phyloP scores from a whole-genome alignment of 2,888 invertebrate species.

The Cheilosia pagana region DNA sequence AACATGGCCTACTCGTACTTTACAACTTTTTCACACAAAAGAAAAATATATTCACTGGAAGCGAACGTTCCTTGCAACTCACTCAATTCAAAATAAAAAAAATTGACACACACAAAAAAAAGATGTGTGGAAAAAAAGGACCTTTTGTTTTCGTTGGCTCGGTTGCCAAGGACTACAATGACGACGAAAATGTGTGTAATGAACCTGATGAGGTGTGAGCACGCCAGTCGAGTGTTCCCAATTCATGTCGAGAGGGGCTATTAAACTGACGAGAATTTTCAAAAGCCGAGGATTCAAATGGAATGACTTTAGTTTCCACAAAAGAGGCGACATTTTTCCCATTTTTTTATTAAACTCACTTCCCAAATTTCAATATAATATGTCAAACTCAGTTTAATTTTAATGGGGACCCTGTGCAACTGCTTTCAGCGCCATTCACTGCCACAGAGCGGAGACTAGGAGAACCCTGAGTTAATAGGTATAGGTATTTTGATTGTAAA shows the following conservation, averaged over 20 bases:
- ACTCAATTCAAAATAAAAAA: slow-evolving; percentile 59
- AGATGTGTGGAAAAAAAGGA: slow-evolving; percentile 40
- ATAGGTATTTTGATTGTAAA: no score
- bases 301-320: no score
- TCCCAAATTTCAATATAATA: no score
- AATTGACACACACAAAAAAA: slow-evolving; percentile 36
- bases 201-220: not conserved
- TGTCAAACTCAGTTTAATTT: no score
- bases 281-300: no score
- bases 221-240: slow-evolving; percentile 26
- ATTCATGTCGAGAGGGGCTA: not conserved
- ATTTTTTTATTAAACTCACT: no score
- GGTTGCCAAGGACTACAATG: slow-evolving; percentile 63
- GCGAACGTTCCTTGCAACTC: slow-evolving; percentile 33
- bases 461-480: no score
- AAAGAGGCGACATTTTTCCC: no score
- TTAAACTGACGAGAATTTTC: not conserved
- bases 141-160: slow-evolving; percentile 57
- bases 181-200: slow-evolving; percentile 11
- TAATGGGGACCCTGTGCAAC: no score
- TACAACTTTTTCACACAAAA: slow-evolving; percentile 14
- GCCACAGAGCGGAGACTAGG: no score
- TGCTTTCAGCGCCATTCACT: no score
- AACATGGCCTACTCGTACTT: slow-evolving; percentile 35
- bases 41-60: slow-evolving; percentile 23